Conservation (phyloP, 2,797 vertebrate species). For the Phrynocephalus guinanensis region DNA sequence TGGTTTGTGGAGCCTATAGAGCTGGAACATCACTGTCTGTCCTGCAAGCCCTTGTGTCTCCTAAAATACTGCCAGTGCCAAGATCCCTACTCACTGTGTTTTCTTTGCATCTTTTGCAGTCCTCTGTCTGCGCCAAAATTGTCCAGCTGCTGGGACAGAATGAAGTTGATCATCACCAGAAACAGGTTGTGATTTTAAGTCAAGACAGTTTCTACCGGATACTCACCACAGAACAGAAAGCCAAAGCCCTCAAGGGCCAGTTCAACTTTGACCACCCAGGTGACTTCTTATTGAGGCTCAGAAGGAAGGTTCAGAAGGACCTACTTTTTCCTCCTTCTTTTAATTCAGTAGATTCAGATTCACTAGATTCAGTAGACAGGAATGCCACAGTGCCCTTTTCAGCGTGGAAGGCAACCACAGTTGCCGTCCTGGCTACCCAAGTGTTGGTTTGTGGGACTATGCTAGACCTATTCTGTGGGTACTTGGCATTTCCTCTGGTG, state of each 20-base stretch:
- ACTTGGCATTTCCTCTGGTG: background rate
- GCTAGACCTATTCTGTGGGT: background rate
- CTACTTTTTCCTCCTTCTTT: background rate
- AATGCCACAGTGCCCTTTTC: background rate
- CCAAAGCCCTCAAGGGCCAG: conserved; percentile 93
- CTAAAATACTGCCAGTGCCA: background rate
- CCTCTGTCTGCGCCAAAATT: conserved; percentile 95
- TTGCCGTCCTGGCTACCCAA: background rate
- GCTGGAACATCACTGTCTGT: background rate
- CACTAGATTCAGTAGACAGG: too few species aligned
- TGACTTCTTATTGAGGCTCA: conserved; percentile 66
- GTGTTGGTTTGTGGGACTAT: background rate
- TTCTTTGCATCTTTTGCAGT: conserved; percentile 76
- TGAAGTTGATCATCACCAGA: conserved; percentile 92
- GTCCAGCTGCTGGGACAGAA: conserved; percentile 97
- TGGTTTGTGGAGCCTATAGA: background rate
- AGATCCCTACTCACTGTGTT: background rate
- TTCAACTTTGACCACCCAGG: conserved; percentile 99
- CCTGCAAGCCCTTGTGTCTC: background rate
- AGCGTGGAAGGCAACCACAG: background rate
- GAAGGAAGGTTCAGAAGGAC: background rate
- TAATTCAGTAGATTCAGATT: background rate
- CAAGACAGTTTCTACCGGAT: conserved; percentile 98
- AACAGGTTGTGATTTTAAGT: conserved; percentile 95
- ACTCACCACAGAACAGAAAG: conserved; percentile 94